Percentiles rank a stretch among this genome's conserved stretches.
phyloP scores from a whole-genome alignment of 2,797 vertebrate genomes.

The Danio aesculapii region DNA sequence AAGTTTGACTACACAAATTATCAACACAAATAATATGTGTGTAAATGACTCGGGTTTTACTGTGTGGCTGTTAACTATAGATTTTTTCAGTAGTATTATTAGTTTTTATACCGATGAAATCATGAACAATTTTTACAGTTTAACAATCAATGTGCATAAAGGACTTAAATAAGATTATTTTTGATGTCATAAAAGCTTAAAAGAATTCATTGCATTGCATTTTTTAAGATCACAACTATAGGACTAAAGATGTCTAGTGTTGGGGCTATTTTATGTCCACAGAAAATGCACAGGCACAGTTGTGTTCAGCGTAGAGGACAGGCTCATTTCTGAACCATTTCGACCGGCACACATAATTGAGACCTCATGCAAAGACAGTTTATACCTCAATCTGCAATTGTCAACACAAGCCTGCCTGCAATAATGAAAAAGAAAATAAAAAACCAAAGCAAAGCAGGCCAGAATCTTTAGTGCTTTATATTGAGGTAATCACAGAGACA shows the following conservation, averaged over 20 bases:
- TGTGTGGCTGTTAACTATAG: too few species aligned
- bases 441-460: conserved; percentile 52
- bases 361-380: conserved; percentile 62
- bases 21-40: too few species aligned
- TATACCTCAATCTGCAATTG: conserved; percentile 59
- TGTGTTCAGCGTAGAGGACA: background rate
- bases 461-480: conserved; percentile 59
- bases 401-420: conserved; percentile 52
- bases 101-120: too few species aligned
- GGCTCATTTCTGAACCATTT: conserved; percentile 24
- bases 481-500: conserved; percentile 59
- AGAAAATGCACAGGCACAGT: conserved; percentile 30
- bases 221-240: background rate
- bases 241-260: conserved; percentile 1
- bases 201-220: background rate
- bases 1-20: too few species aligned
- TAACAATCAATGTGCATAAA: background rate
- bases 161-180: background rate
- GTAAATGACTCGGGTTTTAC: too few species aligned
- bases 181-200: background rate
- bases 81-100: too few species aligned
- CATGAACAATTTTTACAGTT: too few species aligned
- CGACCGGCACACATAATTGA: conserved; percentile 49
- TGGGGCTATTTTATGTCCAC: conserved; percentile 24
- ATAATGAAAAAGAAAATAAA: conserved; percentile 58